Evolutionary conservation across 2,888 invertebrate genomes (phyloP).

Genomic region (Drosophila bunnanda): DNA sequence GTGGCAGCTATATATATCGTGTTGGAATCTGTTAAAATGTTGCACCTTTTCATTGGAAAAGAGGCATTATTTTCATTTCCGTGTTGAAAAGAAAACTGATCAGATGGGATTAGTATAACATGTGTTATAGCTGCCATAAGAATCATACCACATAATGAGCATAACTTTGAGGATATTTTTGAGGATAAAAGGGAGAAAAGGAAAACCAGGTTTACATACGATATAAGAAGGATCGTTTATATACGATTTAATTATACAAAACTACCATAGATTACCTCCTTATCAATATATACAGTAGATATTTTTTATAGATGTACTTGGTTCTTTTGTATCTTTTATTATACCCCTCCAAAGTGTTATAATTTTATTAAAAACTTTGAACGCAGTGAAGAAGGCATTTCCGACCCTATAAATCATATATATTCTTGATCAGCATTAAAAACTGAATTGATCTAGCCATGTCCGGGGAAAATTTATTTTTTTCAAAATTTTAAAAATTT

Average conservation of each 20-base stretch:
- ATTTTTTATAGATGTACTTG: not conserved
- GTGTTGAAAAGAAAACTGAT: not conserved
- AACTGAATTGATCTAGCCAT: no score
- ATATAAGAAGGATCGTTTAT: not conserved
- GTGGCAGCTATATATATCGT: not conserved
- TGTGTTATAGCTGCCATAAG: conserved; percentile 6
- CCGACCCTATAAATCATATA: no score
- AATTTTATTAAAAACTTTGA: no score
- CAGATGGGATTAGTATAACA: not conserved
- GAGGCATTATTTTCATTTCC: conserved; percentile 3
- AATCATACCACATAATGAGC: not conserved
- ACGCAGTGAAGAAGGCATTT: no score
- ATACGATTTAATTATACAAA: not conserved
- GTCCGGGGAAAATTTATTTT: no score
- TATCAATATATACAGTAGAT: not conserved
- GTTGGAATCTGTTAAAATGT: conserved; percentile 1
- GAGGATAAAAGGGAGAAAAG: not conserved
- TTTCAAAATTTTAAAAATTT: no score
- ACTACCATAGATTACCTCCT: no score
- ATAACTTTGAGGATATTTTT: conserved; percentile 11
- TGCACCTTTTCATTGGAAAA: not conserved
- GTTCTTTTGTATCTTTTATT: no score
- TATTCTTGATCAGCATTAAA: no score
- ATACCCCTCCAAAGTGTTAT: no score
- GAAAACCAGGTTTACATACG: not conserved